phyloP scores from a whole-genome alignment of 30 jellyfish, hydroid and myxozoan genomes.

The Nemopilema nomurai region DNA sequence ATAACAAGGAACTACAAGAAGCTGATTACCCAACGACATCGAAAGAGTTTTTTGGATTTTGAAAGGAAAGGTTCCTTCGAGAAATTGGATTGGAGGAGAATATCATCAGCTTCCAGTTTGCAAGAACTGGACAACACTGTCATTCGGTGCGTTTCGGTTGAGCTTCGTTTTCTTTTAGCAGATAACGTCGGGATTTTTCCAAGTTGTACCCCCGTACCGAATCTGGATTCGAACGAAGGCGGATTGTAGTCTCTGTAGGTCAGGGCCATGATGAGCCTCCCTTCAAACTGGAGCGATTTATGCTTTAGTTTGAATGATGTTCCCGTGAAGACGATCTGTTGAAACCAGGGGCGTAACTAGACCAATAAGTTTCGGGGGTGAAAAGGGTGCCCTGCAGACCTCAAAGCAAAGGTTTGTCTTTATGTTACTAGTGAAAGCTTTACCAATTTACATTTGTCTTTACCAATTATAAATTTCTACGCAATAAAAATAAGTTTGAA shows the following conservation, averaged over 20 bases:
- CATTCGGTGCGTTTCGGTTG: neutral
- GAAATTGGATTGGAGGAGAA: slow-evolving; percentile 74
- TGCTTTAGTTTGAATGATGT: neutral
- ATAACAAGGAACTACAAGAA: slow-evolving; percentile 62
- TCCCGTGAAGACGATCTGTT: too few relatives aligned
- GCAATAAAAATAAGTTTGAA: too few relatives aligned
- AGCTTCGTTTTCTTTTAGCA: neutral
- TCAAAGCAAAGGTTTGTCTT: too few relatives aligned
- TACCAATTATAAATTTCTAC: too few relatives aligned
- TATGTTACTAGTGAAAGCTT: too few relatives aligned
- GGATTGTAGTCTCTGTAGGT: slow-evolving; percentile 1
- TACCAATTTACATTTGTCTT: too few relatives aligned
- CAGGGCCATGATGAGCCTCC: neutral
- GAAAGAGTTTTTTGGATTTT: slow-evolving; percentile 43
- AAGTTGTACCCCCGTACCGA: neutral
- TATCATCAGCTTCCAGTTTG: slow-evolving; percentile 74
- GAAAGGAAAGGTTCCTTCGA: slow-evolving; percentile 22
- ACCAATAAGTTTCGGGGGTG: too few relatives aligned
- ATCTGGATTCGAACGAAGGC: neutral
- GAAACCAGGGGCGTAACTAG: too few relatives aligned
- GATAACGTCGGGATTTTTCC: neutral
- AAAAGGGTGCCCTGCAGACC: too few relatives aligned
- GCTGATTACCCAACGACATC: slow-evolving; percentile 53
- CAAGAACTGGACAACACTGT: slow-evolving; percentile 80
- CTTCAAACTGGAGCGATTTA: neutral